Evolutionary conservation across 2,888 invertebrate species (phyloP).

Genomic region (Pollenia griseotomentosa): DNA sequence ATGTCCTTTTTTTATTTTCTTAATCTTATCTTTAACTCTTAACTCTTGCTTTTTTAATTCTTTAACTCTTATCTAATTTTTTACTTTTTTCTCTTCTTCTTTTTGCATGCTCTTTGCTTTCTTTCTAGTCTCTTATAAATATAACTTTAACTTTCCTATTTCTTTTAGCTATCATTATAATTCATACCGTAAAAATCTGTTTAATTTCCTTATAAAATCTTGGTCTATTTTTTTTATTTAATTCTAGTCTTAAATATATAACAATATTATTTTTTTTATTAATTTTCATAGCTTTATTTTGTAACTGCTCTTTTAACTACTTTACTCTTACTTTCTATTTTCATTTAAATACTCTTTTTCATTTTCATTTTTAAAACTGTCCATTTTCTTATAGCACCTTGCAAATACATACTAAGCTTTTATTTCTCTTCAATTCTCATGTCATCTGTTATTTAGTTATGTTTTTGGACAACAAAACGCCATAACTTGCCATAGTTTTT

Average conservation of each 20-base stretch:
- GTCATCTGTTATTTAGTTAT: conserved; percentile 78
- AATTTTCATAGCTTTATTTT: conserved; percentile 63
- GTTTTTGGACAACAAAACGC: conserved; percentile 78
- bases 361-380: neutral
- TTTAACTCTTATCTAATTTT: conserved; percentile 6
- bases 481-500: conserved; percentile 83
- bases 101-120: neutral
- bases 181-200: conserved; percentile 71
- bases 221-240: conserved; percentile 72
- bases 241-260: conserved; percentile 81
- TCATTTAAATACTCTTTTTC: conserved; percentile 47
- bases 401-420: neutral
- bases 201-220: conserved; percentile 32
- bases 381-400: neutral
- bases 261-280: conserved; percentile 60
- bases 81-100: neutral
- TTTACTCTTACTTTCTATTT: conserved; percentile 8
- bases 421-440: neutral
- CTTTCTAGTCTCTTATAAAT: conserved; percentile 35
- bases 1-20: conserved; percentile 8
- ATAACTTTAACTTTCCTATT: neutral
- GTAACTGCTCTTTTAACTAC: neutral
- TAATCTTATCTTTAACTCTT: conserved; percentile 41
- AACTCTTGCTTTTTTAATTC: conserved; percentile 8
- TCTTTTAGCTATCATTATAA: conserved; percentile 67